Percentiles rank a stretch among this genome's conserved stretches.
Conservation (phyloP, 1,140 invertebrate genomes). For the Caerostris extrusa region DNA sequence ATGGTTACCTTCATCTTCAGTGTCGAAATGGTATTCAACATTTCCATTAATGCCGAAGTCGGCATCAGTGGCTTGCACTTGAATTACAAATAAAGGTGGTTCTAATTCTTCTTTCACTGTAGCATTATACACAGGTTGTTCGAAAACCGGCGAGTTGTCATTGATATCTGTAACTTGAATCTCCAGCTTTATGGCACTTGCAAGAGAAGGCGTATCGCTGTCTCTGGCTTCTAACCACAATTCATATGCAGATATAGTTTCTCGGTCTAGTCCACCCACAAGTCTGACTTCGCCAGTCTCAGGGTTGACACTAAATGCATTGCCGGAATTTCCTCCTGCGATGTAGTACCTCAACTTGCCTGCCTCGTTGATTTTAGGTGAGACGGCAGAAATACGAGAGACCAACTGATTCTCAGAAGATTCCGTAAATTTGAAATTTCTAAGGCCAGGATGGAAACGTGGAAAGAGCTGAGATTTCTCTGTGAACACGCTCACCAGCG, state of each 20-base stretch:
- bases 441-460: constrained; percentile 85
- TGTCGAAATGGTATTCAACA: constrained; percentile 89
- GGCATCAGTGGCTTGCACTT: constrained; percentile 90
- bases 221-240: constrained; percentile 96
- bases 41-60: constrained; percentile 94
- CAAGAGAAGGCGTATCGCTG: constrained; percentile 89
- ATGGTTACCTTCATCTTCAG: constrained; percentile 78
- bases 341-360: constrained; percentile 87
- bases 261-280: constrained; percentile 91
- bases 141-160: constrained; percentile 91
- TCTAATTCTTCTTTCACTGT: constrained; percentile 92
- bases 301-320: constrained; percentile 91
- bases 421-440: constrained; percentile 90
- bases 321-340: constrained; percentile 94
- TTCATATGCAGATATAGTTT: constrained; percentile 91
- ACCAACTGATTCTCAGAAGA: constrained; percentile 84
- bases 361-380: constrained; percentile 86
- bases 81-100: constrained; percentile 89
- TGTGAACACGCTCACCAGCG: constrained; percentile 85
- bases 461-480: constrained; percentile 89
- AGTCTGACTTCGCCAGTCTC: constrained; percentile 90
- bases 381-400: constrained; percentile 81
- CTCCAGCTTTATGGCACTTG: constrained; percentile 86
- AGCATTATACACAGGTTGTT: constrained; percentile 89
- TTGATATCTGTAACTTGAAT: constrained; percentile 95